Conservation (phyloP, 2,113 vertebrate genomes). For the Caretta caretta region DNA sequence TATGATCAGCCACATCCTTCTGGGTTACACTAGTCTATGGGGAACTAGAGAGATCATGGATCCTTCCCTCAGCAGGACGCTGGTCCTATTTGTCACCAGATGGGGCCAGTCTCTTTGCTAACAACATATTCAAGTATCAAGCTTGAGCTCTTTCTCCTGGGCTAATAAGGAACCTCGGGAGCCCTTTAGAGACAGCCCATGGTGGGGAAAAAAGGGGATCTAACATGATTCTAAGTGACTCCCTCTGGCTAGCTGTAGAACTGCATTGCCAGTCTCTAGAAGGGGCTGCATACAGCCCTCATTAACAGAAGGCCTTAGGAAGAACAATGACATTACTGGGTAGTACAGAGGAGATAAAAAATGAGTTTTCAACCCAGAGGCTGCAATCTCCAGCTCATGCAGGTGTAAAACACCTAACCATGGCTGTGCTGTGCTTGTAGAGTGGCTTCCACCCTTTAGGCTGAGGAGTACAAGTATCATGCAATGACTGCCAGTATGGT, state of each 20-base stretch:
- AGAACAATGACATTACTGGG: background rate
- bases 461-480: background rate
- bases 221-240: background rate
- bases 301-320: background rate
- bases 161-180: background rate
- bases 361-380: background rate
- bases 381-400: background rate
- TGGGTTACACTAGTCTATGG: background rate
- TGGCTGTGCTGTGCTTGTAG: background rate
- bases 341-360: background rate
- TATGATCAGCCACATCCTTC: constrained; percentile 34
- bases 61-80: background rate
- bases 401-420: background rate
- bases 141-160: background rate
- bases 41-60: background rate
- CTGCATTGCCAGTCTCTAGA: background rate
- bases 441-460: background rate
- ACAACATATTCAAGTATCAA: background rate
- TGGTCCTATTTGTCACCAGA: background rate
- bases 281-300: background rate
- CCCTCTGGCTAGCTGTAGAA: background rate
- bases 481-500: background rate
- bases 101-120: background rate
- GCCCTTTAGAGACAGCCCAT: background rate
- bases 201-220: background rate